Evolutionary conservation across 2,888 invertebrate species (phyloP), one percentile per base, ranked within the genome.

Genomic region (Eupeodes latifasciatus): DNA sequence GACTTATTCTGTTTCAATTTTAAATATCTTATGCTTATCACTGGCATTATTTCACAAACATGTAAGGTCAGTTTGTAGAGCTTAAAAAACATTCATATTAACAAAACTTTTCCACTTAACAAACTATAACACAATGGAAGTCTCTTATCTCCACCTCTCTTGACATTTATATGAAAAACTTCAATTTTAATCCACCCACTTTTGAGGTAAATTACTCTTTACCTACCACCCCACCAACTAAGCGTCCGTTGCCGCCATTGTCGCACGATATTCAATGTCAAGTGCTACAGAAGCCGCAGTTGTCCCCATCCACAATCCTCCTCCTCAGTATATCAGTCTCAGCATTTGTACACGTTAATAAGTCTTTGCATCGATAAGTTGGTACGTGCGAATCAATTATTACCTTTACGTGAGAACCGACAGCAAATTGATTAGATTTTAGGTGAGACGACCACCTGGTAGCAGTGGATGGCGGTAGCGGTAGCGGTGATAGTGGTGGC

Each of bases 321-420:
- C 7, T 40, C 40, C 40, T 9, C 27, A 27, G 40, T 40, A 40
- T 40, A 5, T 40, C 40, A 40, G 40, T 71, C 16, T 40, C 10
- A 71, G 16, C 51, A 67, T 34, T 36, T 14, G 11, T 55, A 51
- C 66, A 57, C 51, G 69, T 51, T 75, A 47, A 62, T 79, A 76
- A 83, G 79, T 83, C 83, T 66, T 79, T 71, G 71, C 76, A 79
- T 76, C 83, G 86, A 87, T 87, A 87, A 83, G 64, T 66, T 72
- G 19, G 75, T 87, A 87, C 86, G 86, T 87, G 86, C 86, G 79
- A 83, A 71, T 75, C 86, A 83, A 83, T 83, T 87, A 87, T 87
- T 79, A 72, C 75, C 53, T 71, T 84, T 87, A 87, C 86, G 86
- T 87, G 86, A 86, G 69, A 72, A 62, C 51, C 53, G 78, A 75